Base-by-base conservation (phyloP, 2,113 vertebrate genomes). In the Axis porcinus region DNA sequence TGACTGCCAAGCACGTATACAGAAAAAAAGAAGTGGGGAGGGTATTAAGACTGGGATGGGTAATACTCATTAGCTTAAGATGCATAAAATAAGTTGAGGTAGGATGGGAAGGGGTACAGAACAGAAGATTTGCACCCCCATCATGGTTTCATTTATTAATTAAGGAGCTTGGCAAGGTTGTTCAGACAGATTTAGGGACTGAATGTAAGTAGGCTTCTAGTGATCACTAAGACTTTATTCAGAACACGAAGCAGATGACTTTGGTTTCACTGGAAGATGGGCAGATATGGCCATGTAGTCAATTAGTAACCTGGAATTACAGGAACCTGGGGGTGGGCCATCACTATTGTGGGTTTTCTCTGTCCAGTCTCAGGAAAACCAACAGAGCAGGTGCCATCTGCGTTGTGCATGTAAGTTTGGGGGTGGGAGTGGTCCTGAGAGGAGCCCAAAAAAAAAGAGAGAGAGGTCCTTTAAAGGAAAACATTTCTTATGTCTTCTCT, bases 301-400 rank as follows among this genome's bases (percentile, higher is more conserved):
- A 36, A 0, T 57, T 6, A 43, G 45, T 19, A 33, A 33, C 82
- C 15, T 28, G 27, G 47, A 47, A 54, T 47, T 62, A 2, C 82
- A 10, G 9, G 45, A 40, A 33, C 9, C 6, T 70, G 25, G 33
- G 15, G 78, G 23, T 19, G 25, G n/a, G 12, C 7, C 14, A 5
- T 23, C 33, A 6, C 30, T 11, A 0, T 36, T 62, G 17, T 16
- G 14, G 3, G 15, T 55, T 52, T 2, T 55, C 58, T 85, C 52
- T 10, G 10, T 58, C 55, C 19, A 23, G 2, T 2, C 14, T 85
- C 33, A 27, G 2, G 45, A 62, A 86, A 74, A 28, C 64, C 15
- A 19, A 0, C 33, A 15, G 47, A 52, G 6, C 15, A 30, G 55
- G 15, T 1, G 2, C 23, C 0, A 6, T 78, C 17, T 81, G 2